Base-by-base conservation (phyloP, 1,140 invertebrate species). In the Tetragonula clypearis region DNA sequence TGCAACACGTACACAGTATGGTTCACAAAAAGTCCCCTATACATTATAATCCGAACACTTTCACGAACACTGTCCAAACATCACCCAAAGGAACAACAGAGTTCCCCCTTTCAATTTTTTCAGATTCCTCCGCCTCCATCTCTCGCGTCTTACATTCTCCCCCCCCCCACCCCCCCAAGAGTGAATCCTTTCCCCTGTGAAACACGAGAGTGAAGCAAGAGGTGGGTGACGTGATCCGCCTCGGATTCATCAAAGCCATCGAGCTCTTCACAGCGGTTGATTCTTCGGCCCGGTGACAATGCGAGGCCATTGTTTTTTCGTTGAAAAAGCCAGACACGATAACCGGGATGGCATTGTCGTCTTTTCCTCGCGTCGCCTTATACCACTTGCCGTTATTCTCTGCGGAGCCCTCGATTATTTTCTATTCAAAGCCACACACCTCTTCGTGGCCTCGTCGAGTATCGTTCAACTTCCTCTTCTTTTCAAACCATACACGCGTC, bases 321-420 rank as follows among this genome's bases (percentile, higher is more conserved):
- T 65, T 56, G 73, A 82, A 82, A 82, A 82, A 82, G 53, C 26
- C 60, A 56, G 73, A 66, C 58, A 60, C n/a, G 15, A 41, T 26
- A 41, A 41, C 69, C 35, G 23, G 41, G 14, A 17, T 17, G 60
- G 1, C 80, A 76, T 82, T 82, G 80, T 82, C 35, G 55, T 15
- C 80, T 82, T 82, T 62, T 62, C 41, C 41, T 56, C 71, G 41
- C 53, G 60, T 62, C 80, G 26, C 60, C 72, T 76, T 68, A 62
- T 62, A 76, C 80, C 80, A 76, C 73, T 82, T 82, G n/a, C 49
- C 80, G 80, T 82, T 82, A 82, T 82, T 82, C 80, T 74, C 72
- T 49, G 21, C 80, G 60, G 26, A 55, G 26, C 72, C 26, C 80
- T 75, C 80, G 80, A 82, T 82, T 82, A 82, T 82, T 82, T 82